These are phyloP conservation scores for Drosophila cognata DNA, from an alignment of 2,888 invertebrate genomes.

Conservation along the genomic window DNA sequence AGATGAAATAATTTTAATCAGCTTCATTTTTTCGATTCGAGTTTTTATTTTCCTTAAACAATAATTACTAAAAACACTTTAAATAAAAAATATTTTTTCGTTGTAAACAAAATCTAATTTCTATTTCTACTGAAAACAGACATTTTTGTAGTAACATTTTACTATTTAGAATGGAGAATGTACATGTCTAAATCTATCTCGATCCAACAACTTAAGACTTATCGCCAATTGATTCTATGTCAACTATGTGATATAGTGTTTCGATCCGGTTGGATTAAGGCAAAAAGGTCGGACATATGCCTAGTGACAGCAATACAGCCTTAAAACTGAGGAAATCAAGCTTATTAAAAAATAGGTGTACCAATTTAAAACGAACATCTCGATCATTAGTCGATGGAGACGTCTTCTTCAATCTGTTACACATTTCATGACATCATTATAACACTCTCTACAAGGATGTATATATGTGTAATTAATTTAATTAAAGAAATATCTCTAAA, in stretches of 20 bases:
- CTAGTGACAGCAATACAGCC: not conserved
- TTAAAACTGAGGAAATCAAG: not conserved
- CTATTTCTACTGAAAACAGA: not conserved
- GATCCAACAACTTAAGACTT: not conserved
- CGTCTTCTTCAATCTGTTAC: not conserved
- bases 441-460: not conserved
- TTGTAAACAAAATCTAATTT: not conserved
- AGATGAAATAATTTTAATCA: not conserved
- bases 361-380: not conserved
- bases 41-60: not conserved
- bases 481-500: not conserved
- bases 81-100: no score
- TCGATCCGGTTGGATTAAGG: not conserved
- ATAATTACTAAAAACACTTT: not conserved
- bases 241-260: no score
- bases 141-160: not conserved
- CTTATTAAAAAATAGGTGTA: not conserved
- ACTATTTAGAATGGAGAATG: not conserved
- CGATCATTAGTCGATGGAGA: no score
- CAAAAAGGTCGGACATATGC: not conserved
- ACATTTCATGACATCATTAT: not conserved
- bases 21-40: not conserved
- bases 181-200: not conserved
- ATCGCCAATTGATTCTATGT: no score
- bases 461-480: not conserved